Evolutionary conservation across 2,888 invertebrate genomes (phyloP), one percentile per base, ranked within the genome.

Genomic region (Heteromurus nitidus): DNA sequence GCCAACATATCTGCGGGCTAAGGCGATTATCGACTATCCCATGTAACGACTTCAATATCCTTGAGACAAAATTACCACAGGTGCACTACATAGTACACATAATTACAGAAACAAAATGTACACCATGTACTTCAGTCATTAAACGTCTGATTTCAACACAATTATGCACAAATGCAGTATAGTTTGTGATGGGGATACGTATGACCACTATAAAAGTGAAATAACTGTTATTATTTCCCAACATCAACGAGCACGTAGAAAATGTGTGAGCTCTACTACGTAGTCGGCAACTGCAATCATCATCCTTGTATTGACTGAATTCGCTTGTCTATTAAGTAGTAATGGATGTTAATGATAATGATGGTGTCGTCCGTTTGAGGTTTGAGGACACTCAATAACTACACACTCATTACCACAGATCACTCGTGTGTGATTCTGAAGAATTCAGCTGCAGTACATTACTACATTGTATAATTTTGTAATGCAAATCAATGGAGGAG

Each of bases 41-140:
- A n/a, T n/a, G n/a, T 69, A 50, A 69, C 31, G 68, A 69, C 31
- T 69, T 69, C 20, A 31, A 53, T 69, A 69, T 69, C 68, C 68
- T 69, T 69, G 68, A 69, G 50, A 50, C 24, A 44, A 36, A 36
- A 36, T 36, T 36, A 36, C 36, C 36, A 36, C 42, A 47, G 28
- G 26, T 67, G 67, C 22, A 22, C 24, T 24, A 5, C 24, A n/a
- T n/a, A n/a, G n/a, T n/a, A n/a, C n/a, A n/a, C 36, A 36, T 36
- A 36, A 36, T 36, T 36, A 36, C 13, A 36, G 2, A 22, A 11
- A 55, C 13, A 3, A 3, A 18, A 55, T 22, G 13, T 20, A 3
- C n/a, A n/a, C n/a, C n/a, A 55, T 22, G 22, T 20, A 55, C n/a
- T 11, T 50, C 20, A 50, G 20, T 50, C 3, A 20, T 20, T 20